These are phyloP conservation scores for Halcyon leucocephala DNA, from an alignment of 2,797 vertebrate genomes.

Conservation along the genomic window DNA sequence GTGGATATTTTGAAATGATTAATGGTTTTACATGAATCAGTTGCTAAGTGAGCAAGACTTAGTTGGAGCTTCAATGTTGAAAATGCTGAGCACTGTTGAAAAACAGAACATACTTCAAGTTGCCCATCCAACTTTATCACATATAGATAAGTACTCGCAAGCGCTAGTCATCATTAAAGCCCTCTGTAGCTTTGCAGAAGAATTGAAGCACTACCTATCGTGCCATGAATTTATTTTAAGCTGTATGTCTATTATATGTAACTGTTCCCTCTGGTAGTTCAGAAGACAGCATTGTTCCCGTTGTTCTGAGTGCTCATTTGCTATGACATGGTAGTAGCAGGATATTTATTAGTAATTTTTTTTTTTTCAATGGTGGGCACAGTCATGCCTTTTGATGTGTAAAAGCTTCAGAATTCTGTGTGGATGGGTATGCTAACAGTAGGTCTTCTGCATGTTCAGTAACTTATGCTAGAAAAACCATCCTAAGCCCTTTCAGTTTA, in stretches of 20 bases:
- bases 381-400: background rate
- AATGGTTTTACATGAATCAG: background rate
- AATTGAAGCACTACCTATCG: background rate
- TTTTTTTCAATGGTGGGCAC: background rate
- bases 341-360: background rate
- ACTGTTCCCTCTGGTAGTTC: background rate
- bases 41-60: background rate
- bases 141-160: background rate
- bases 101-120: background rate
- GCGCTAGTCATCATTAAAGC: background rate
- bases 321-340: background rate
- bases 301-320: background rate
- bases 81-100: background rate
- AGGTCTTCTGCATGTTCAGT: background rate
- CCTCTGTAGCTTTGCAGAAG: background rate
- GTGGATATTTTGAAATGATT: background rate
- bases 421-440: background rate
- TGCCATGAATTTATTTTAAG: background rate
- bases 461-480: background rate
- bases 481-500: background rate
- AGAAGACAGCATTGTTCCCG: background rate
- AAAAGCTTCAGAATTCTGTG: background rate
- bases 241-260: rapidly evolving
- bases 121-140: background rate
- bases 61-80: background rate